Conservation (phyloP, 2,797 vertebrate genomes). For the Decapterus maruadsi region DNA sequence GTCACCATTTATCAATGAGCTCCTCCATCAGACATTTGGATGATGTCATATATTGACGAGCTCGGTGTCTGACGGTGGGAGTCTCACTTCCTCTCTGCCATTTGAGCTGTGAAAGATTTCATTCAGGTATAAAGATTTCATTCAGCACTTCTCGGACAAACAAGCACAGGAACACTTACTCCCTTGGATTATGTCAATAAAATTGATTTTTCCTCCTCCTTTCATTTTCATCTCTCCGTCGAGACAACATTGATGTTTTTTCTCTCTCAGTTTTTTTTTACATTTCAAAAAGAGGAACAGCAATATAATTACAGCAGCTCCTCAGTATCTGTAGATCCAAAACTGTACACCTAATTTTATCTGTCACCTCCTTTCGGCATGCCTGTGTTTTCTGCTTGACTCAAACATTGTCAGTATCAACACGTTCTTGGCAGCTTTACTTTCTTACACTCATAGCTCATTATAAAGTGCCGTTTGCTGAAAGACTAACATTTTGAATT, state of each 20-base stretch:
- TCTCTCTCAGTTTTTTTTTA: slow-evolving; percentile 10
- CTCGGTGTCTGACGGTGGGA: slow-evolving; percentile 9
- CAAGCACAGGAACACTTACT: slow-evolving; percentile 51
- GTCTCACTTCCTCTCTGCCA: slow-evolving; percentile 15
- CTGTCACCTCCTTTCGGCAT: slow-evolving; percentile 13
- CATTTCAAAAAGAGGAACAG: slow-evolving; percentile 54
- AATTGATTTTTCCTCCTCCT: slow-evolving; percentile 42
- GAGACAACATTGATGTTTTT: slow-evolving; percentile 56
- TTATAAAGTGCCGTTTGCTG: slow-evolving; percentile 59
- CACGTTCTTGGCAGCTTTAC: slow-evolving; percentile 60
- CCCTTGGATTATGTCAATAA: slow-evolving; percentile 57
- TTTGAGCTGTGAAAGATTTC: slow-evolving; percentile 40
- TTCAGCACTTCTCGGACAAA: slow-evolving; percentile 47
- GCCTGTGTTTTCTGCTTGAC: slow-evolving; percentile 39
- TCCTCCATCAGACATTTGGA: neutral
- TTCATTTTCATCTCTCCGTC: slow-evolving; percentile 64
- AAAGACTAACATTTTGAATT: slow-evolving; percentile 65
- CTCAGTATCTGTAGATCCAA: slow-evolving; percentile 22
- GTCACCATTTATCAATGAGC: neutral
- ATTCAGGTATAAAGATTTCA: slow-evolving; percentile 54
- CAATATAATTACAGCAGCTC: slow-evolving; percentile 56
- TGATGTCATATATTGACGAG: slow-evolving; percentile 27
- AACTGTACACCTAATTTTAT: slow-evolving; percentile 28
- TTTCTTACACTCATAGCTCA: slow-evolving; percentile 64
- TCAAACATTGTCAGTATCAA: slow-evolving; percentile 53